These are phyloP conservation scores for Dendrolimus kikuchii DNA, from an alignment of 1,140 invertebrate species.

Conservation along the genomic window DNA sequence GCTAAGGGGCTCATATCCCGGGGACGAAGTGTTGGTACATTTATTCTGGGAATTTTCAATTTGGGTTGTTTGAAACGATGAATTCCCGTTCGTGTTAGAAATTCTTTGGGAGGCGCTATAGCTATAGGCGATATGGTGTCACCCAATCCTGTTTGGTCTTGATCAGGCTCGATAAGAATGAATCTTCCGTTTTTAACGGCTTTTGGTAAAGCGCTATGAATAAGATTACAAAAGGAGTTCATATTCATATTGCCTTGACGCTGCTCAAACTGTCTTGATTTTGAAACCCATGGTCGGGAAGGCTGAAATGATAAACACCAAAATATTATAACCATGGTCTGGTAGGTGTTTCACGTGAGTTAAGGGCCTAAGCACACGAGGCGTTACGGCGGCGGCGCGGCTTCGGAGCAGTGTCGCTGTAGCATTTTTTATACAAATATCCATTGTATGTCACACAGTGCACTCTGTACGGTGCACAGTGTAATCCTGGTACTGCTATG, in stretches of 20 bases:
- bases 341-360: too few species aligned
- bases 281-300: too few species aligned
- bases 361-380: too few species aligned
- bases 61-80: constrained; percentile 33
- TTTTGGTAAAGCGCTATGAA: constrained; percentile 51
- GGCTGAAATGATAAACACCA: too few species aligned
- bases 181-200: constrained; percentile 48
- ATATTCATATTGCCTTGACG: constrained; percentile 27
- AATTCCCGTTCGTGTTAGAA: constrained; percentile 31
- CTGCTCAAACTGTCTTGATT: constrained; percentile 4
- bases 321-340: too few species aligned
- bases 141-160: constrained; percentile 33
- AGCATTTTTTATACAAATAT: too few species aligned
- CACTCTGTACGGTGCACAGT: too few species aligned
- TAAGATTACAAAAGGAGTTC: constrained; percentile 47
- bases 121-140: constrained; percentile 34
- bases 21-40: constrained; percentile 34
- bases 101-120: constrained; percentile 38
- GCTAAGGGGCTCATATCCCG: constrained; percentile 14
- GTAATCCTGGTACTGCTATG: too few species aligned
- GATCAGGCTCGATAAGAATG: constrained; percentile 27
- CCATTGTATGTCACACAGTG: too few species aligned
- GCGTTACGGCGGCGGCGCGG: too few species aligned
- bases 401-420: too few species aligned
- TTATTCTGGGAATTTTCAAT: constrained; percentile 35